Percentiles rank a stretch among this genome's conserved stretches.
These are phyloP conservation scores for Uria aalge DNA, from an alignment of 2,113 vertebrate species.

Conservation along the genomic window DNA sequence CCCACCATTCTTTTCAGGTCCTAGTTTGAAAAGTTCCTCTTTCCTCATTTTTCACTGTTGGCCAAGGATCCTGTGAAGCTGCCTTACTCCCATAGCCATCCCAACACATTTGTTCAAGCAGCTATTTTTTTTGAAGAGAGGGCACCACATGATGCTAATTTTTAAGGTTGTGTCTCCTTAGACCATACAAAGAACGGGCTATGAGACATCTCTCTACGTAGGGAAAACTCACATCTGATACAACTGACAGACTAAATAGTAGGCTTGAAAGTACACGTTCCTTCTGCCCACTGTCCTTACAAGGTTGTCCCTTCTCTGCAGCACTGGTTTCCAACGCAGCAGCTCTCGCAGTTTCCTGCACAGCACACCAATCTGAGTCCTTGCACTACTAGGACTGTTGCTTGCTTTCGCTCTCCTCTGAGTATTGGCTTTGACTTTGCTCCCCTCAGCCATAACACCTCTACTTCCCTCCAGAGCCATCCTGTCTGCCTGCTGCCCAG, in stretches of 20 bases:
- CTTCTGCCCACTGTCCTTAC: neutral
- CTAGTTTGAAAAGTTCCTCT: neutral
- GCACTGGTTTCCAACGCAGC: neutral
- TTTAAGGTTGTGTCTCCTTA: neutral
- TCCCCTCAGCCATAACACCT: neutral
- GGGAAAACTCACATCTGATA: neutral
- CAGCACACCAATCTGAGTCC: fast-evolving
- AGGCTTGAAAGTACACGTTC: neutral
- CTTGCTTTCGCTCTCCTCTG: neutral
- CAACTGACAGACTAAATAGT: neutral
- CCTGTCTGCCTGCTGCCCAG: neutral
- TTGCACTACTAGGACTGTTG: fast-evolving
- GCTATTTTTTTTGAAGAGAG: neutral
- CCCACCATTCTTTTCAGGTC: neutral
- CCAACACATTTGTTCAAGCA: neutral
- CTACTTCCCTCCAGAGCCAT: neutral
- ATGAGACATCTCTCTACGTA: neutral
- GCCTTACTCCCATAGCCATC: neutral
- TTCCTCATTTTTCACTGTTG: neutral
- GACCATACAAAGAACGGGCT: neutral
- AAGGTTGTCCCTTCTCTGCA: neutral
- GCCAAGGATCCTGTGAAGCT: neutral
- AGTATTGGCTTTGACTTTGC: neutral
- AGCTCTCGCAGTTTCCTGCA: neutral
- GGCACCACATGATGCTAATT: neutral